phyloP scores from a whole-genome alignment of 2,113 vertebrate genomes.

The Pholis gunnellus region DNA sequence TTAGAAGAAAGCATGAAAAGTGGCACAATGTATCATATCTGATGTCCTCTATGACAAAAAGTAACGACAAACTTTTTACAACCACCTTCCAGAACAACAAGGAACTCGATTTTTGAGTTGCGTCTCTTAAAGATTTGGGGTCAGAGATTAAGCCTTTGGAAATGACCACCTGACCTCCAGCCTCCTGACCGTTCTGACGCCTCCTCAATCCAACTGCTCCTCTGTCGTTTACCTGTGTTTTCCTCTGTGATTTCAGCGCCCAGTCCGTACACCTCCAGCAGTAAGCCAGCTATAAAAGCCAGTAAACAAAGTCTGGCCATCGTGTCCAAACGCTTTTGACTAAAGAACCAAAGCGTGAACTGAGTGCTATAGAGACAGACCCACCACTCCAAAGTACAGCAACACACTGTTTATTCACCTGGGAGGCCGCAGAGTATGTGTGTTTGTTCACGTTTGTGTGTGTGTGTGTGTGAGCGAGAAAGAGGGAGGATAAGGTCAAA shows the following conservation, averaged over 20 bases:
- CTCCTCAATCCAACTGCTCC: neutral
- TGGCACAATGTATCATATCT: neutral
- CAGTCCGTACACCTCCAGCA: conserved; percentile 45
- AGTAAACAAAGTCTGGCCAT: conserved; percentile 71
- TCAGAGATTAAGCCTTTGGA: conserved; percentile 6
- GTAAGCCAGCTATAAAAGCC: conserved; percentile 52
- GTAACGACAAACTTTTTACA: neutral
- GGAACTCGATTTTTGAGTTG: neutral
- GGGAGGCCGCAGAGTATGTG: conserved; percentile 5
- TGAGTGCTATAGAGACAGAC: conserved; percentile 5
- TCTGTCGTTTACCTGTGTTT: conserved; percentile 63
- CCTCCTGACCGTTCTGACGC: neutral
- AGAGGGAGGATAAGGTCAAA: neutral
- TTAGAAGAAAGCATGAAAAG: neutral
- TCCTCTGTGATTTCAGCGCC: conserved; percentile 41
- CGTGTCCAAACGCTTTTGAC: conserved; percentile 39
- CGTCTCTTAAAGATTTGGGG: neutral
- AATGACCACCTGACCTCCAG: neutral
- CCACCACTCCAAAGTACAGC: conserved; percentile 80
- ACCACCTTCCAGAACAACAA: neutral
- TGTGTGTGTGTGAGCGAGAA: conserved; percentile 2
- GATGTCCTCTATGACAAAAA: neutral
- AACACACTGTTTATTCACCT: conserved; percentile 71
- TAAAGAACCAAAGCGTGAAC: conserved; percentile 17
- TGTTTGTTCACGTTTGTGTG: conserved; percentile 16